These are phyloP conservation scores for Eidolon dupreanum DNA, from an alignment of 2,797 vertebrate genomes.

Conservation along the genomic window DNA sequence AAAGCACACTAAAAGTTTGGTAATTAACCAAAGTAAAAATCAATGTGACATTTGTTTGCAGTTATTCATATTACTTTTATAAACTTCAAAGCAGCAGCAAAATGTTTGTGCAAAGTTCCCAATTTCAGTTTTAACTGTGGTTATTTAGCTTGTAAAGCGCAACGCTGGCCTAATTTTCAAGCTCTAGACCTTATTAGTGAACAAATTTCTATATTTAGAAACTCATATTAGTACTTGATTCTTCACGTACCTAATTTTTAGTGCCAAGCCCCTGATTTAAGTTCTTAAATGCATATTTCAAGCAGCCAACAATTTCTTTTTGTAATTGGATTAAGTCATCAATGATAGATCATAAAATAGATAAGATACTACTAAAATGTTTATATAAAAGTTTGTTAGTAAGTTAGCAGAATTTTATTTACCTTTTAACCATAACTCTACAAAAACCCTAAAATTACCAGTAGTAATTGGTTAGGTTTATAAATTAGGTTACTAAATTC, in stretches of 20 bases:
- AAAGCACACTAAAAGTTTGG: slow-evolving; percentile 13
- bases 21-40: slow-evolving; percentile 56
- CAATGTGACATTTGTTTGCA: slow-evolving; percentile 40
- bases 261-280: slow-evolving; percentile 46
- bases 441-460: slow-evolving; percentile 32
- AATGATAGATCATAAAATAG: slow-evolving; percentile 46
- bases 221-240: slow-evolving; percentile 49
- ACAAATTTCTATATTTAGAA: slow-evolving; percentile 72
- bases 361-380: slow-evolving; percentile 55
- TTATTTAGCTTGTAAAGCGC: slow-evolving; percentile 56
- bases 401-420: slow-evolving; percentile 21
- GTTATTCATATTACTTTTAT: slow-evolving; percentile 29
- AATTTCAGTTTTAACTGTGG: slow-evolving; percentile 52
- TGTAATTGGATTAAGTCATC: slow-evolving; percentile 53
- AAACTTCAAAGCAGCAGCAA: slow-evolving; percentile 42
- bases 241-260: slow-evolving; percentile 54
- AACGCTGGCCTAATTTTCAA: slow-evolving; percentile 59
- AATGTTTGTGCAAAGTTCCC: slow-evolving; percentile 37
- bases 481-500: slow-evolving; percentile 61
- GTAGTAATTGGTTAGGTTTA: slow-evolving; percentile 40
- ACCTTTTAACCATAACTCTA: slow-evolving; percentile 23
- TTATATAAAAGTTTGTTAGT: slow-evolving; percentile 49
- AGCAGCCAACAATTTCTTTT: slow-evolving; percentile 43
- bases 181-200: slow-evolving; percentile 69
- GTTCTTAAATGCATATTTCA: slow-evolving; percentile 53